These are phyloP conservation scores for Furcifer pardalis DNA, from an alignment of 2,797 vertebrate genomes.

Conservation along the genomic window DNA sequence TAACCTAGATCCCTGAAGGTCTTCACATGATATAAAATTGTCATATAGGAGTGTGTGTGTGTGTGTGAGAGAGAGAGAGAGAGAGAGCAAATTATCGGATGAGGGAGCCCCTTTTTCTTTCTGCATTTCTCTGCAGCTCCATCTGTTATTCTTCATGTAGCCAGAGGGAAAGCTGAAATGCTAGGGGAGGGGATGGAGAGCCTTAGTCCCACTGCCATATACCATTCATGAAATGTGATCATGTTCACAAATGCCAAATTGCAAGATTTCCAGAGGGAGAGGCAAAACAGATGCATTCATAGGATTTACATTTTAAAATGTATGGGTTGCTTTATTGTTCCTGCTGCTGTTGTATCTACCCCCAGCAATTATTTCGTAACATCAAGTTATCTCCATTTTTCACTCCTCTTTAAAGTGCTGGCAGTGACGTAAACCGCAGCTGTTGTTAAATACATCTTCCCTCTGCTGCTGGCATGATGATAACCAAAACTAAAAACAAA, in stretches of 20 bases:
- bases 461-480: constrained; percentile 40
- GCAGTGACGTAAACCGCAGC: constrained; percentile 45
- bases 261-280: neutral
- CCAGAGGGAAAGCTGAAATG: fast-evolving
- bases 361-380: neutral
- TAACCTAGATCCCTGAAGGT: neutral
- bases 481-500: constrained; percentile 41
- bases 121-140: neutral
- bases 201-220: neutral
- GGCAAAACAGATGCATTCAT: neutral
- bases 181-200: neutral
- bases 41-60: neutral
- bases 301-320: neutral
- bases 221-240: neutral
- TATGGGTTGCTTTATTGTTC: neutral
- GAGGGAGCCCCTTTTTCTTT: constrained; percentile 1
- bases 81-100: neutral
- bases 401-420: constrained; percentile 12
- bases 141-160: neutral
- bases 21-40: constrained; percentile 11
- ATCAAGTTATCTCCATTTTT: constrained; percentile 25
- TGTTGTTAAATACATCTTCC: constrained; percentile 37
- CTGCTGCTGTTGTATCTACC: neutral
- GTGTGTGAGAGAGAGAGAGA: neutral
- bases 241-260: neutral